Evolutionary conservation across 2,888 invertebrate species (phyloP).

Genomic region (Scaptomyza polygonia): DNA sequence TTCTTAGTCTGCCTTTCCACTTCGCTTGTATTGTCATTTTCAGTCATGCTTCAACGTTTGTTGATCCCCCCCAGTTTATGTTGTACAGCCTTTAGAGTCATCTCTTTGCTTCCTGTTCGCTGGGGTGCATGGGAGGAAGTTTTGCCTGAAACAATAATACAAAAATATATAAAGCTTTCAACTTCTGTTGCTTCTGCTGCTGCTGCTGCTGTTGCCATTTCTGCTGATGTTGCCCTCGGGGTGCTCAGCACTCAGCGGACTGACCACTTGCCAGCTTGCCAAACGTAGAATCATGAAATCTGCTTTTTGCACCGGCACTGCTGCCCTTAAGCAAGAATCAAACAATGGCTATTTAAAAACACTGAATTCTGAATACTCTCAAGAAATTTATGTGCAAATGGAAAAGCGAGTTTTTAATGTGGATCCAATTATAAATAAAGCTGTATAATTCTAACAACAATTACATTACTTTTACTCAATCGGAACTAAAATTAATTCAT

Average conservation of each 20-base stretch:
- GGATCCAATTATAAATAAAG: too few relatives aligned
- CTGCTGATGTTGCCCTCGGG: conserved; percentile 31
- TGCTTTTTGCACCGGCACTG: conserved; percentile 50
- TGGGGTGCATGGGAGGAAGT: conserved; percentile 22
- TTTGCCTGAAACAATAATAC: conserved; percentile 62
- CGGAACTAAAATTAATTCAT: background rate
- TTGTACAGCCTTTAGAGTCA: conserved; percentile 32
- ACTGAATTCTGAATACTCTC: conserved; percentile 35
- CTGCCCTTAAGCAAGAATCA: conserved; percentile 34
- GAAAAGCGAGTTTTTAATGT: too few relatives aligned
- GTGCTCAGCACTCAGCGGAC: conserved; percentile 39
- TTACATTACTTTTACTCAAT: too few relatives aligned
- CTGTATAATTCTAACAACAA: too few relatives aligned
- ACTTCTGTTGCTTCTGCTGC: conserved; percentile 14
- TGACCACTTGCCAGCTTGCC: conserved; percentile 67
- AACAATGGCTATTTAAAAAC: conserved; percentile 7
- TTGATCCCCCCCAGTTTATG: conserved; percentile 49
- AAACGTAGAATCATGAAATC: conserved; percentile 53
- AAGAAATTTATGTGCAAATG: background rate
- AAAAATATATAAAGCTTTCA: conserved; percentile 58
- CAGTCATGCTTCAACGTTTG: conserved; percentile 62
- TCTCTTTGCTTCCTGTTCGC: conserved; percentile 36
- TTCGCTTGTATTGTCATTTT: conserved; percentile 61
- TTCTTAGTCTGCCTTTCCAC: conserved; percentile 7
- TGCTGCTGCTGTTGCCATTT: conserved; percentile 1